Evolutionary conservation across 2,888 invertebrate species (phyloP), one percentile per base, ranked within the genome.

Genomic region (Lydus trimaculatus): DNA sequence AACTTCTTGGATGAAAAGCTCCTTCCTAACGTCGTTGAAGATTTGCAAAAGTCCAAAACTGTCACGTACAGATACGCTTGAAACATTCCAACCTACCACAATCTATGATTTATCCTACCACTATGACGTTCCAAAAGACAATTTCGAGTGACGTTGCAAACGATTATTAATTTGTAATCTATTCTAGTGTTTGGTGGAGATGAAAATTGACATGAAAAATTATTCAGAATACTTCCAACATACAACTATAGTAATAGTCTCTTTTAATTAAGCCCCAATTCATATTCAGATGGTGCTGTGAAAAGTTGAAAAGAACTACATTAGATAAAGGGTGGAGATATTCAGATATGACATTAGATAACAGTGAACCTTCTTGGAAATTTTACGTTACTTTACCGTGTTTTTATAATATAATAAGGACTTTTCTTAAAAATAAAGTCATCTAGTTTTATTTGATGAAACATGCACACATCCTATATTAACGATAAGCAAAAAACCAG

Each of bases 241-340:
- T 31, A 33, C 59, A 59, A 31, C 59, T 17, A 60, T 15, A 11
- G 31, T 36, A 36, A 33, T 60, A 20, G 60, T 33, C 25, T 11
- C 17, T 64, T 69, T 71, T 71, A 71, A 71, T 71, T 71, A 71
- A 71, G 64, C 43, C 56, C 69, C 69, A 71, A 71, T 71, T 71
- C 69, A 71, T 69, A 71, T 71, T 71, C 71, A 71, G 66, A 67
- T 33, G 1, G 58, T 56, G 39, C 25, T 56, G 56, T 56, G 23
- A 56, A 23, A 56, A 56, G 13, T 56, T 56, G 64, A 64, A 25
- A 31, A 61, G 61, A 23, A 61, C 33, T 67, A 65, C 65, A 70
- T 65, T 70, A 67, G 67, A 67, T 67, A 65, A 64, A 66, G 67
- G 70, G 66, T 64, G 67, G 52, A 67, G 66, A 67, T 66, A 36